phyloP scores from a whole-genome alignment of 2,888 invertebrate genomes.

The Callosobruchus maculatus region DNA sequence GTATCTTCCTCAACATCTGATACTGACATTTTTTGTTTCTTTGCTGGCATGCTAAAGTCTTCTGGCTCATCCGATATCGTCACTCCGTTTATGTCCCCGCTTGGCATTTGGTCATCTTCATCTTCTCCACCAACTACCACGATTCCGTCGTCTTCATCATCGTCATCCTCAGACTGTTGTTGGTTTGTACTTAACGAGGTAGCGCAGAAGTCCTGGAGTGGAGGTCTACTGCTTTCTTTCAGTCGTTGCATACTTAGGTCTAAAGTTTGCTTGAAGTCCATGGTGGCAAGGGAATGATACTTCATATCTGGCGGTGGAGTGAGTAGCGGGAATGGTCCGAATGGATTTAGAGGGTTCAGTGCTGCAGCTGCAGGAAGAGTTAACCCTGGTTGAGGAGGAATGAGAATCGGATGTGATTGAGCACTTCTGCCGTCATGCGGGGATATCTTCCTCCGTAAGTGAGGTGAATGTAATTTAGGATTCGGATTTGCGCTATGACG shows the following conservation, averaged over 20 bases:
- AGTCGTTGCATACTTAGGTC: constrained; percentile 56
- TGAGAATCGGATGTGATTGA: constrained; percentile 76
- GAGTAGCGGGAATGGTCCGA: constrained; percentile 73
- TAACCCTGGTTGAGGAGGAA: constrained; percentile 69
- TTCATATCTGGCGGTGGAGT: constrained; percentile 67
- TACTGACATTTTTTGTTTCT: constrained; percentile 56
- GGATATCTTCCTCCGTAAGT: constrained; percentile 87
- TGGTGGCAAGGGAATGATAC: constrained; percentile 56
- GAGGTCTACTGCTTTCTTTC: constrained; percentile 47
- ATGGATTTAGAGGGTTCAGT: constrained; percentile 69
- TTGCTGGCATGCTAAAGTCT: constrained; percentile 66
- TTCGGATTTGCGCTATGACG: constrained; percentile 98
- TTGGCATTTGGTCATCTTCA: constrained; percentile 32
- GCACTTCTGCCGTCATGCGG: constrained; percentile 90
- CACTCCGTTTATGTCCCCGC: constrained; percentile 37
- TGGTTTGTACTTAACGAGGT: constrained; percentile 34
- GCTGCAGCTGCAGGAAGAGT: constrained; percentile 57
- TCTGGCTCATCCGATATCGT: constrained; percentile 57
- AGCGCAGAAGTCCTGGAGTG: constrained; percentile 36
- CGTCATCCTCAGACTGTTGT: constrained; percentile 54
- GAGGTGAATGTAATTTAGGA: constrained; percentile 95
- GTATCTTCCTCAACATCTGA: constrained; percentile 57
- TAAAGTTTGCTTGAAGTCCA: constrained; percentile 64
- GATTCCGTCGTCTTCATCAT: constrained; percentile 75
- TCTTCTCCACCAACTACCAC: constrained; percentile 69